A percentile compares a stretch with the other conserved stretches of the same genome.
Evolutionary conservation across 2,888 invertebrate genomes (phyloP).

Genomic region (Pollenia angustigena): DNA sequence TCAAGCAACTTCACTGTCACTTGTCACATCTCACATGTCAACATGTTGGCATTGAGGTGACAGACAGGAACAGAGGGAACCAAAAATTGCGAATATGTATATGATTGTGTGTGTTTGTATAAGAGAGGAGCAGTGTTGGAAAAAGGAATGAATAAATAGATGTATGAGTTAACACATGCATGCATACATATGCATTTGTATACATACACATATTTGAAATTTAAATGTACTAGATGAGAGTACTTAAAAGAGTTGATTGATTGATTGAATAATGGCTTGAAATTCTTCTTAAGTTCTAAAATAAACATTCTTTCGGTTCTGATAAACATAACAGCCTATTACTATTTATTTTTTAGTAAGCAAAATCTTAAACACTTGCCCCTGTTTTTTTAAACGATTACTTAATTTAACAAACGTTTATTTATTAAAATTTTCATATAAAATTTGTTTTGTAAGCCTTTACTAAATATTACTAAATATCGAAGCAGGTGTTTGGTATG

Average conservation of each 20-base stretch:
- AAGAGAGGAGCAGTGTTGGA: conserved; percentile 31
- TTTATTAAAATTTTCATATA: too few relatives aligned
- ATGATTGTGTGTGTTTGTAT: not conserved
- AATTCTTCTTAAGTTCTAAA: too few relatives aligned
- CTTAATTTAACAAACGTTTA: too few relatives aligned
- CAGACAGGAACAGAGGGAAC: conserved; percentile 77
- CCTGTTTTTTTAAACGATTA: too few relatives aligned
- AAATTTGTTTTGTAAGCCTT: too few relatives aligned
- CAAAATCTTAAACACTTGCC: too few relatives aligned
- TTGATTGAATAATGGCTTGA: too few relatives aligned
- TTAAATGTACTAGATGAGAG: conserved; percentile 15
- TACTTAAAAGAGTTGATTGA: conserved; percentile 14
- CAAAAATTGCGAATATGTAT: conserved; percentile 60
- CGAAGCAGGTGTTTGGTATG: too few relatives aligned
- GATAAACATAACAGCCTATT: too few relatives aligned
- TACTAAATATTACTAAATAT: too few relatives aligned
- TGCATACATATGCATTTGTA: not conserved
- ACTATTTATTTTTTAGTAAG: too few relatives aligned
- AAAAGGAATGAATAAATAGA: conserved; percentile 52
- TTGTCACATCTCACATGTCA: conserved; percentile 83
- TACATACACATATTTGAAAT: conserved; percentile 14
- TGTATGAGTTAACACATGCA: conserved; percentile 33
- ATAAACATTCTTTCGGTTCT: too few relatives aligned
- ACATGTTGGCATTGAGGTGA: conserved; percentile 81
- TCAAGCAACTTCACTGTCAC: conserved; percentile 82